These are phyloP conservation scores for Dasyprocta punctata DNA, from an alignment of 2,113 vertebrate genomes.

Conservation along the genomic window DNA sequence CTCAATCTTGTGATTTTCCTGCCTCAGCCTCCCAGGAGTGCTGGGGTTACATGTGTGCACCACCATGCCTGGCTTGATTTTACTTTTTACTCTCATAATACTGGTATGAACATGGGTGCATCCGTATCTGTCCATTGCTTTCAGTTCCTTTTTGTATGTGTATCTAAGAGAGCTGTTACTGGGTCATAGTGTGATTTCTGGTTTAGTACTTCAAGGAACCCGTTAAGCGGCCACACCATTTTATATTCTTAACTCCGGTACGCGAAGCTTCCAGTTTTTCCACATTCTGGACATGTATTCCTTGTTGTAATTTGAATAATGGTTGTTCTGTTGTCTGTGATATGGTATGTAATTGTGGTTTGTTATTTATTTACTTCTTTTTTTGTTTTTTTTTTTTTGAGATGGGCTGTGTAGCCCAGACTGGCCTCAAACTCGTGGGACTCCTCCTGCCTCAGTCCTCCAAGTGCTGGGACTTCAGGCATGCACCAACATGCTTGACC, in stretches of 20 bases:
- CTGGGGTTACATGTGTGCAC: neutral
- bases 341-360: neutral
- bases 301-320: neutral
- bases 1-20: neutral
- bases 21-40: neutral
- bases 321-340: neutral
- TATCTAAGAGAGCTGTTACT: neutral
- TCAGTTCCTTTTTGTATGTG: neutral
- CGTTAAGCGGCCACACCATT: neutral
- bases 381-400: neutral
- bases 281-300: neutral
- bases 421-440: neutral
- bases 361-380: neutral
- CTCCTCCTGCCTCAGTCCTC: neutral
- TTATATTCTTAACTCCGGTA: neutral
- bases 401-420: neutral
- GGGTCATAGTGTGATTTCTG: neutral
- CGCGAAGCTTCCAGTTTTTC: neutral
- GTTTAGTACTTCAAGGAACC: neutral
- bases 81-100: neutral
- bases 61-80: neutral
- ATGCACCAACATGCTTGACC: neutral
- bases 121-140: neutral
- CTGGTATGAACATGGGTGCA: neutral
- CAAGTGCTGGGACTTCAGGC: neutral